Base-by-base conservation (phyloP, 2,888 invertebrate species). In the Diachrysia chrysitis region DNA sequence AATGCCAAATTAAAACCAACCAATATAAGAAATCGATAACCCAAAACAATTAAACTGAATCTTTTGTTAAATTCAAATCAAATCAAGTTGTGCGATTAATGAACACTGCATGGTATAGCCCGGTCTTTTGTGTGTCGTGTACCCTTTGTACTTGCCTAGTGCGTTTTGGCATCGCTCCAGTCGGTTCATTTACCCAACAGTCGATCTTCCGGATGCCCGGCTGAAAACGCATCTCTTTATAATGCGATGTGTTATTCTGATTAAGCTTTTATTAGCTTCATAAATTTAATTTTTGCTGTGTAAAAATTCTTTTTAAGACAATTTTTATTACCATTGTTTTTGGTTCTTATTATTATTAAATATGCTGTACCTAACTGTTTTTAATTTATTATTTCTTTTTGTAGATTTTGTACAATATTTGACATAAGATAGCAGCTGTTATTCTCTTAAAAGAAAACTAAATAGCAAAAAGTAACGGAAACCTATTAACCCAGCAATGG, bases 121-220 rank as follows among this genome's bases (percentile, higher is more conserved):
- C 56, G 63, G 19, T 61, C 63, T 66, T 65, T 57, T 62, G 64
- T 69, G 46, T 55, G 57, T 58, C 37, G 32, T n/a, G 35, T 58
- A 67, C 57, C 55, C 58, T 73, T 73, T 78, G 57, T 73, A 62
- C 53, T 64, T 82, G 80, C 78, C 79, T 68, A 61, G 67, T 81
- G 72, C 66, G 66, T 73, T 74, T 85, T 93, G 93, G 93, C 93
- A 71, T 17, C 10, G 29, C 25, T 87, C 93, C 93, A 93, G 83
- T 54, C 59, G 67, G 87, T 90, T 90, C 90, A 86, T 89, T 90
- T 89, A 87, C 89, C 83, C 84, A 56, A 83, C 78, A 77, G 77
- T 73, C 78, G 81, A 85, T 89, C 88, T 90, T 91, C 88, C 90
- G 88, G 87, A 85, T 89, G 86, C 84, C 87, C 76, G 83, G 67